phyloP scores from a whole-genome alignment of 2,113 vertebrate species.

The Scomber scombrus region DNA sequence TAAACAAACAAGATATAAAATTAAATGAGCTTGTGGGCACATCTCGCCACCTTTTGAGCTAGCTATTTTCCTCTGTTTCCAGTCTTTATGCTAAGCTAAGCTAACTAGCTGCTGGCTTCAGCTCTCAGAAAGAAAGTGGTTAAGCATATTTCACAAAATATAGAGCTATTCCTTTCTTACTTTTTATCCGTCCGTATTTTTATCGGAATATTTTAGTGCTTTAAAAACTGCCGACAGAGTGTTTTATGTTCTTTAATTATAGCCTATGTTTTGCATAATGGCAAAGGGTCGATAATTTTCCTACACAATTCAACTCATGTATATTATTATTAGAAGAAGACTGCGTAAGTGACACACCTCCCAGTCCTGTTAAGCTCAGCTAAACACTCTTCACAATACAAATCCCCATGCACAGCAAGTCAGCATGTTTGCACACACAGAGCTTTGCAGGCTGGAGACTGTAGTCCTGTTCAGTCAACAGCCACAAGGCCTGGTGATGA shows the following conservation, averaged over 20 bases:
- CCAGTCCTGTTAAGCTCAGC: conserved; percentile 83
- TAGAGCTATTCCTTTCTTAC: no score
- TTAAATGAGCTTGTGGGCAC: no score
- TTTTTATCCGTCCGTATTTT: not conserved
- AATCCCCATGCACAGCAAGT: conserved; percentile 80
- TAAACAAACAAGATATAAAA: no score
- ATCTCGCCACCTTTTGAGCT: no score
- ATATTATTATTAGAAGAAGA: conserved; percentile 41
- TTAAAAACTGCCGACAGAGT: not conserved
- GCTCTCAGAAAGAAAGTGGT: no score
- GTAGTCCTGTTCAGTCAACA: conserved; percentile 68
- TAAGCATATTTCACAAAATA: no score
- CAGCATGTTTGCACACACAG: conserved; percentile 81
- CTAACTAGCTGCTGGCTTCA: no score
- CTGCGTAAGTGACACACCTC: conserved; percentile 57
- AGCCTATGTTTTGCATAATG: not conserved
- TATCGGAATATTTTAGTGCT: not conserved
- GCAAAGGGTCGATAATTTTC: not conserved
- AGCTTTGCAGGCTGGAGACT: conserved; percentile 68
- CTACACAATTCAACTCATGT: conserved; percentile 19
- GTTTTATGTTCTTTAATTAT: not conserved
- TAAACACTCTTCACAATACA: conserved; percentile 83
- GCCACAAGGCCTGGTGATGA: conserved; percentile 38
- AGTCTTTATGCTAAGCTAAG: no score
- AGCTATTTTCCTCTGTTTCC: no score